phyloP scores from a whole-genome alignment of 2,797 vertebrate species.

The Oreochromis grahami region DNA sequence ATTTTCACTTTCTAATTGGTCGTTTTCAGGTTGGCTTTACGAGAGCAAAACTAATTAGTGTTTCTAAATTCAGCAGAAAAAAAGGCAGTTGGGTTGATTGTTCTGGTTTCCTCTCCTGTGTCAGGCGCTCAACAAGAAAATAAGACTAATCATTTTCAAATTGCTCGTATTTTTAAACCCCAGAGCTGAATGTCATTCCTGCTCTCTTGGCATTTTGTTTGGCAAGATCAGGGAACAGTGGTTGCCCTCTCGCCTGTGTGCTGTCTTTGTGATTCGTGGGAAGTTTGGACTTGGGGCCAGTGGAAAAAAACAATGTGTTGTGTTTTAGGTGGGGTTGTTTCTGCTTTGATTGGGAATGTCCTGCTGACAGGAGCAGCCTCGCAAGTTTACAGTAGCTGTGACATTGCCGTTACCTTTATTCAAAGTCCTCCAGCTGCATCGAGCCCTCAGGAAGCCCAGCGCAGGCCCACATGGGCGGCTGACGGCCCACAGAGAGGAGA shows the following conservation, averaged over 20 bases:
- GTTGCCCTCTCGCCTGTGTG: slow-evolving; percentile 55
- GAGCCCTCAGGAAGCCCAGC: slow-evolving; percentile 92
- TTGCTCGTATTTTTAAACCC: slow-evolving; percentile 70
- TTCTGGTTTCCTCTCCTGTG: slow-evolving; percentile 80
- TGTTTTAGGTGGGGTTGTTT: slow-evolving; percentile 73
- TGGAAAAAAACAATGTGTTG: slow-evolving; percentile 58
- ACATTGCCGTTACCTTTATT: slow-evolving; percentile 91
- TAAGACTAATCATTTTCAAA: slow-evolving; percentile 77
- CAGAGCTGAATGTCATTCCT: slow-evolving; percentile 64
- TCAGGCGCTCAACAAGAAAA: slow-evolving; percentile 76
- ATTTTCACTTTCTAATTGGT: slow-evolving; percentile 83
- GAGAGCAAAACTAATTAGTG: slow-evolving; percentile 85
- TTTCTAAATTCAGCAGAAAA: slow-evolving; percentile 81
- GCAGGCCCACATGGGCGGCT: slow-evolving; percentile 82
- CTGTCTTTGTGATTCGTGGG: slow-evolving; percentile 70
- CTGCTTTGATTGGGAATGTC: slow-evolving; percentile 82
- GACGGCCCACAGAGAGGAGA: slow-evolving; percentile 54
- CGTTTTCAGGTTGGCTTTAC: slow-evolving; percentile 83
- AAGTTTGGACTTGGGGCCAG: slow-evolving; percentile 55
- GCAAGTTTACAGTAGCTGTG: slow-evolving; percentile 92
- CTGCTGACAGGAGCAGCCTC: slow-evolving; percentile 79
- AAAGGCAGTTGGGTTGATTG: slow-evolving; percentile 70
- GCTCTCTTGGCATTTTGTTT: slow-evolving; percentile 74
- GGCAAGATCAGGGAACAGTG: slow-evolving; percentile 59
- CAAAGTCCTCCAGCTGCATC: slow-evolving; percentile 88